Percentiles rank a stretch among this genome's conserved stretches.
Conservation (phyloP, 2,888 invertebrate species). For the Xanthostigma xanthostigma region DNA sequence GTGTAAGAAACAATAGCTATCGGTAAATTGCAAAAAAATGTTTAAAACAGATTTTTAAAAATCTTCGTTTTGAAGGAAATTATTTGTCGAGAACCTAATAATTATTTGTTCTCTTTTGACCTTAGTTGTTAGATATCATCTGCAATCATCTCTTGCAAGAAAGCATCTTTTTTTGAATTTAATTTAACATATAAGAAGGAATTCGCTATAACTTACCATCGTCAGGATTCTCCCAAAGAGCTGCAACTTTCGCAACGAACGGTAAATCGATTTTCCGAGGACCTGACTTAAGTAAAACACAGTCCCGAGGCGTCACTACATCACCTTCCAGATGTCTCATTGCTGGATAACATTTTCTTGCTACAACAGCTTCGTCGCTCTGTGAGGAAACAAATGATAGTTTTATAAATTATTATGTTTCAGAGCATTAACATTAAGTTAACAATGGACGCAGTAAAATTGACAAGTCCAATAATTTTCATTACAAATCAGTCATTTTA, state of each 20-base stretch:
- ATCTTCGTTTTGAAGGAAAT: no score
- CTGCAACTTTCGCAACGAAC: constrained; percentile 86
- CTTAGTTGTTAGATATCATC: no score
- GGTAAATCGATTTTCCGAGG: constrained; percentile 73
- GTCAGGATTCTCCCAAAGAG: constrained; percentile 88
- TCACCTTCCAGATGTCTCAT: constrained; percentile 85
- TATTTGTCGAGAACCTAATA: no score
- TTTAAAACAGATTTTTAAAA: background rate
- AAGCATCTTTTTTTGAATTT: background rate
- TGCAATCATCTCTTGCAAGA: no score
- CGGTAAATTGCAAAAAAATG: constrained; percentile 2
- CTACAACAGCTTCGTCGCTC: constrained; percentile 60
- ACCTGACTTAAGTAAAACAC: constrained; percentile 80
- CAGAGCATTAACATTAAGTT: background rate
- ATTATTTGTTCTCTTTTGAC: no score
- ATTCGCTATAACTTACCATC: constrained; percentile 47
- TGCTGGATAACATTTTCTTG: constrained; percentile 74
- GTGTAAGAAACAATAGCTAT: constrained; percentile 3
- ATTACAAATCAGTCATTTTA: no score
- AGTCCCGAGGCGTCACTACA: constrained; percentile 73
- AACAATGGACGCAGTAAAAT: background rate
- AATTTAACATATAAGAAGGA: background rate
- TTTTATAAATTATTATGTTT: background rate
- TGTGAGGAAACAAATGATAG: constrained; percentile 24
- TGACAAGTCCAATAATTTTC: no score